Evolutionary conservation across 53 echinoderm and acorn worm genomes (phyloP), one percentile per base, ranked within the genome.

Genomic region (Echinarachnius parma): DNA sequence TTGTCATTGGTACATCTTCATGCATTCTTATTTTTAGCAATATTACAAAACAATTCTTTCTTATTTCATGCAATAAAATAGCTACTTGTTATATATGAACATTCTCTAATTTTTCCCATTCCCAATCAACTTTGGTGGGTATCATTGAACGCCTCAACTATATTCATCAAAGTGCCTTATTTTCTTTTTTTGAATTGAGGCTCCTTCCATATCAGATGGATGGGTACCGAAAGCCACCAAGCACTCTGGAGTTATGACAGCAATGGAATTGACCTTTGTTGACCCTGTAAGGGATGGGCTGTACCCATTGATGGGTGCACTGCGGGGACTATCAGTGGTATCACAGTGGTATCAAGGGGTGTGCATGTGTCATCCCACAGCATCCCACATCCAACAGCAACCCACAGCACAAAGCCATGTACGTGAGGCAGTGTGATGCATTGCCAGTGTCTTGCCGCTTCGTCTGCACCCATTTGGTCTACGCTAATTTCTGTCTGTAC

Each of bases 181-280:
- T n/a, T n/a, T n/a, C n/a, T n/a, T n/a, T 65, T 65, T 46, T 27
- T 11, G 4, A 46, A 28, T 65, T 65, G 44, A 45, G 28, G 46
- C 39, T 65, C 65, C 65, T 65, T n/a, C 5, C n/a, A 46, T 45
- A 62, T 36, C 45, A 19, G 36, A 28, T 37, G 65, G 46, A n/a
- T 7, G 19, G 65, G 46, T 45, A 65, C 65, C 46, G 10, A 65
- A 68, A 52, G 52, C 1, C n/a, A n/a, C n/a, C n/a, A n/a, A n/a
- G n/a, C n/a, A n/a, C n/a, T n/a, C n/a, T n/a, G 68, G 68, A 68
- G 33, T 68, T 68, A 68, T 68, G 50, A 68, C 68, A 68, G 68
- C 68, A 68, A 9, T 68, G 53, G 33, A 29, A 9, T 33, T 68
- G 68, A 68, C 53, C 68, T 52, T 52, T 50, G 22, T 32, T 68